Evolutionary conservation across 2,113 vertebrate species (phyloP), one percentile per base, ranked within the genome.

Genomic region (Dissostichus mawsoni): DNA sequence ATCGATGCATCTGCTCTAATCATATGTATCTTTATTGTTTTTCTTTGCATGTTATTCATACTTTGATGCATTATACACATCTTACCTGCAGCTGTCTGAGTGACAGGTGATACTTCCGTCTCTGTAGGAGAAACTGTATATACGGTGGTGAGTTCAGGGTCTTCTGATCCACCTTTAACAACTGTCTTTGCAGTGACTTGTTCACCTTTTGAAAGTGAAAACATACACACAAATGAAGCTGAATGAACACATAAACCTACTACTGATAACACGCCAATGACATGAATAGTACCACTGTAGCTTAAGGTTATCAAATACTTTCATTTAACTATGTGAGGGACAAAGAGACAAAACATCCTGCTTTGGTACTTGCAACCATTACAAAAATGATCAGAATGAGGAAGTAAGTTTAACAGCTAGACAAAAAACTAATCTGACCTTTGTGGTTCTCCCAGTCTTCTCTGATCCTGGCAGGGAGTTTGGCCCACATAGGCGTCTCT

Each of bases 401-500:
- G 74, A 88, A 82, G 14, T 69, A 8, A 29, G 3, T 51, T 44
- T 3, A 7, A 1, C 0, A 45, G 9, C 0, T 13, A 53, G 23
- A 72, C 1, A 33, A 33, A 10, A 7, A 57, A 5, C 11, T 0
- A 41, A 5, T 36, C 57, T 41, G 66, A 94, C 94, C 70, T 85
- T 76, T 88, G 56, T 76, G 81, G 74, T 90, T 88, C 79, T 94
- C 94, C 93, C 94, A 95, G 7, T 88, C 82, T 9, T 87, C 94
- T 58, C 92, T 91, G 0, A 41, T 73, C 6, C 93, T 84, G 11
- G 93, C 92, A 9, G 94, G 93, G 8, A 93, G 79, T 56, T 95
- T 94, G 59, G 80, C 87, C 94, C 94, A 94, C 94, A 95, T 94
- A 0, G 93, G 93, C 44, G 63, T 74, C 18, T 80, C 84, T 58